Conservation (phyloP, 2,888 invertebrate genomes). For the Tortrix viridana region DNA sequence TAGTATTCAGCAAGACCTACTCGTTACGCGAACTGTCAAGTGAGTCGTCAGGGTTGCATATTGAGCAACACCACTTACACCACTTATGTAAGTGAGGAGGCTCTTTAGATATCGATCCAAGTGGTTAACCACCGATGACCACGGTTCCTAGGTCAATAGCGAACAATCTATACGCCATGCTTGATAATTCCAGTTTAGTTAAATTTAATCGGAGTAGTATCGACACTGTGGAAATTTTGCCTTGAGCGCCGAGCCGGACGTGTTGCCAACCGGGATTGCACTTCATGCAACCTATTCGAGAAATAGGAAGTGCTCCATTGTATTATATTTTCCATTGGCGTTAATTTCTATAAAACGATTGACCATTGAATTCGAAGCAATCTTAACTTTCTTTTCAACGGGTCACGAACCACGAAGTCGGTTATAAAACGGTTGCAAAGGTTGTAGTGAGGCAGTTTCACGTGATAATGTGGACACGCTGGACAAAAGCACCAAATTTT, state of each 20-base stretch:
- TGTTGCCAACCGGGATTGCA: slow-evolving; percentile 26
- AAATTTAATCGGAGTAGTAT: slow-evolving; percentile 29
- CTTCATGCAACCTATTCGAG: slow-evolving; percentile 16
- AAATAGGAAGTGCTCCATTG: slow-evolving; percentile 30
- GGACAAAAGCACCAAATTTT: too few relatives aligned
- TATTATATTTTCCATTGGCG: slow-evolving; percentile 20
- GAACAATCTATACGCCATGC: background rate
- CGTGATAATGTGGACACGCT: too few relatives aligned
- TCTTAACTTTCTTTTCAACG: slow-evolving; percentile 24
- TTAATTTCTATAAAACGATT: slow-evolving; percentile 17
- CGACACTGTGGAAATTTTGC: slow-evolving; percentile 37
- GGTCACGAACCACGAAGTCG: slow-evolving; percentile 2
- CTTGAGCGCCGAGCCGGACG: slow-evolving; percentile 31
- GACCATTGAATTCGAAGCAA: slow-evolving; percentile 15
- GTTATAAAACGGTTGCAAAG: background rate
- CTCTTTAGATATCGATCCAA: slow-evolving; percentile 28
- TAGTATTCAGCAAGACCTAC: slow-evolving; percentile 26
- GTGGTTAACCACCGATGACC: slow-evolving; percentile 5
- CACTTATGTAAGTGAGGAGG: slow-evolving; percentile 22
- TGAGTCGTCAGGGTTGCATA: slow-evolving; percentile 20
- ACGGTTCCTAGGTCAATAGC: background rate
- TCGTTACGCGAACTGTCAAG: slow-evolving; percentile 26
- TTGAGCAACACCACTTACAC: slow-evolving; percentile 25
- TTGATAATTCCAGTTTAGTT: background rate
- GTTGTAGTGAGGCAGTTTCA: too few relatives aligned